These are phyloP conservation scores for Thomomys bottae DNA, from an alignment of 2,113 vertebrate genomes.

Conservation along the genomic window DNA sequence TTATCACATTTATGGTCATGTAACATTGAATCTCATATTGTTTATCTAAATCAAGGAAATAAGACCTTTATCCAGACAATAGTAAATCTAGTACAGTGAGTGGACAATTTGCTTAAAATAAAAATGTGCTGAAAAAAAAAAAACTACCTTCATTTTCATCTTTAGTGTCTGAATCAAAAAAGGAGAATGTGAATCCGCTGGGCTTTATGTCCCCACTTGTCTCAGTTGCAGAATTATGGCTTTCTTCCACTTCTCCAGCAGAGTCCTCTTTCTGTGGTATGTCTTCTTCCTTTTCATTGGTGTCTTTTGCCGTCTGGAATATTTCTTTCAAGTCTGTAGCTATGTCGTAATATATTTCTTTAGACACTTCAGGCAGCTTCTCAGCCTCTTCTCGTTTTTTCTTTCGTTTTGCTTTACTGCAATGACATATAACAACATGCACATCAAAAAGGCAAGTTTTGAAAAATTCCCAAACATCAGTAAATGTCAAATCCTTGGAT, in stretches of 20 bases:
- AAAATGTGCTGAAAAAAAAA: not conserved
- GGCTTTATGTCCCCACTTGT: slow-evolving; percentile 13
- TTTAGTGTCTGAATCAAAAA: slow-evolving; percentile 86
- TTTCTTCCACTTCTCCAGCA: not conserved
- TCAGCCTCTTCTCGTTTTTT: slow-evolving; percentile 90
- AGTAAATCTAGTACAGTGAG: slow-evolving; percentile 4
- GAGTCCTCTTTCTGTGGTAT: slow-evolving; percentile 67
- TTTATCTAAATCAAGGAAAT: not conserved
- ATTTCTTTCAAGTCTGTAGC: slow-evolving; percentile 89
- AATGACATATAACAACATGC: not conserved
- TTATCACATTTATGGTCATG: not conserved
- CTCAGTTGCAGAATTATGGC: not conserved
- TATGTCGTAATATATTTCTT: slow-evolving; percentile 91
- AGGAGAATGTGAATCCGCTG: slow-evolving; percentile 91
- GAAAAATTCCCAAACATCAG: slow-evolving; percentile 16
- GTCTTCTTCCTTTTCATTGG: slow-evolving; percentile 57
- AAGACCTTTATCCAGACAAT: not conserved
- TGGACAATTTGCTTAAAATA: not conserved
- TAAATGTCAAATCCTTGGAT: not conserved
- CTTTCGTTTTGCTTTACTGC: slow-evolving; percentile 88
- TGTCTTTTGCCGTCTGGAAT: slow-evolving; percentile 84
- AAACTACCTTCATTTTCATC: slow-evolving; percentile 83
- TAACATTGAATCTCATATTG: not conserved
- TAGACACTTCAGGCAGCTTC: slow-evolving; percentile 92
- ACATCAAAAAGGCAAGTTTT: slow-evolving; percentile 21